These are phyloP conservation scores for Andrena flavipes DNA, from an alignment of 2,888 invertebrate genomes.

Conservation along the genomic window DNA sequence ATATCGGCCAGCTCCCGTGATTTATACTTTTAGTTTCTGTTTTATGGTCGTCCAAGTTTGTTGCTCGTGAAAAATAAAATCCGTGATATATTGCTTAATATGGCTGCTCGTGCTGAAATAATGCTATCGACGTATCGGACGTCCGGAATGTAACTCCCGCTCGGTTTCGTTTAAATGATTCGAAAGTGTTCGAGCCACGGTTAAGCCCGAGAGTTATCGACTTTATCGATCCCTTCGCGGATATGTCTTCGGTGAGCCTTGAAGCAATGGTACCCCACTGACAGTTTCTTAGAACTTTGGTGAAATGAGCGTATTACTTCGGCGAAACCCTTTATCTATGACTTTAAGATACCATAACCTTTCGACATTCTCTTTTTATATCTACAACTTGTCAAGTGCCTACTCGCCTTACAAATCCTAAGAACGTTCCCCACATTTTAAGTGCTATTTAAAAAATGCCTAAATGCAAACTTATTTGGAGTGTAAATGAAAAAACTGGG, in stretches of 20 bases:
- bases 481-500: no score
- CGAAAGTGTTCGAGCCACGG: conserved; percentile 16
- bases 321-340: not conserved
- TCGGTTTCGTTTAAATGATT: conserved; percentile 39
- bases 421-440: no score
- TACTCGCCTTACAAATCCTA: no score
- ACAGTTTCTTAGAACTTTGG: not conserved
- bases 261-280: not conserved
- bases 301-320: conserved; percentile 1
- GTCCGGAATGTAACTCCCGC: conserved; percentile 23
- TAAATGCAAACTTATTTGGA: no score
- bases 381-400: no score
- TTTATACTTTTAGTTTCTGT: conserved; percentile 72
- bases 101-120: conserved; percentile 43
- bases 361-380: not conserved
- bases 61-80: conserved; percentile 67
- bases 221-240: not conserved
- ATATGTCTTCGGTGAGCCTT: not conserved
- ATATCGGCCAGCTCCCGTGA: conserved; percentile 64
- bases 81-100: conserved; percentile 70
- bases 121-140: conserved; percentile 41
- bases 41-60: conserved; percentile 70
- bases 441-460: no score
- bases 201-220: conserved; percentile 1
- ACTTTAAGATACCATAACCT: not conserved